These are phyloP conservation scores for Orius insidiosus DNA, from an alignment of 1,140 invertebrate genomes.

Conservation along the genomic window DNA sequence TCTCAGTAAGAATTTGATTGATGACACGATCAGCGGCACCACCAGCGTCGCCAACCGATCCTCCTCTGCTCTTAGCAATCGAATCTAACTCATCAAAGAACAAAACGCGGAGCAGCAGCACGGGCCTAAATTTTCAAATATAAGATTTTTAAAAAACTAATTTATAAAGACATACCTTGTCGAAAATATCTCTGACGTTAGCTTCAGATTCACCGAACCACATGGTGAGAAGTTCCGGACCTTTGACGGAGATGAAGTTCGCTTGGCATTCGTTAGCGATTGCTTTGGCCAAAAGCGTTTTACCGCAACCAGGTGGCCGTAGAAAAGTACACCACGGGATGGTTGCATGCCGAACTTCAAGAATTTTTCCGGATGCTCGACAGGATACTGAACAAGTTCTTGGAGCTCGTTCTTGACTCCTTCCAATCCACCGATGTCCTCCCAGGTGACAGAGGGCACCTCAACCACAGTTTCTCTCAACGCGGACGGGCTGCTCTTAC, in stretches of 20 bases:
- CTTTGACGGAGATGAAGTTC: constrained; percentile 98
- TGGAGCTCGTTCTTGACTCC: constrained; percentile 93
- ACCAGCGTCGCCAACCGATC: constrained; percentile 87
- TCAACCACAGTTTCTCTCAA: constrained; percentile 86
- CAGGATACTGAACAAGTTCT: constrained; percentile 94
- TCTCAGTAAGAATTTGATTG: constrained; percentile 98
- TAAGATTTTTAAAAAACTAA: constrained; percentile 39
- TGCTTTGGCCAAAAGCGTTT: constrained; percentile 74
- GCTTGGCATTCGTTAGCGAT: constrained; percentile 99
- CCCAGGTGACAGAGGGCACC: constrained; percentile 52
- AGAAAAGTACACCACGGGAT: constrained; percentile 92
- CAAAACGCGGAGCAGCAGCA: constrained; percentile 93
- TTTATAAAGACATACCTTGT: constrained; percentile 45
- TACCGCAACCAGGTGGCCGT: constrained; percentile 96
- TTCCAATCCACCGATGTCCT: constrained; percentile 86
- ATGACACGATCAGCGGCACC: constrained; percentile 98
- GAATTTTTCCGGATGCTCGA: constrained; percentile 99
- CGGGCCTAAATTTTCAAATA: constrained; percentile 36
- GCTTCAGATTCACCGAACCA: constrained; percentile 99
- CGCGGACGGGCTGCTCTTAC: constrained; percentile 93
- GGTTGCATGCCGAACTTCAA: constrained; percentile 99
- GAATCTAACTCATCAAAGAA: constrained; percentile 99
- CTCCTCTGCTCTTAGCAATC: constrained; percentile 85
- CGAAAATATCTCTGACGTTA: constrained; percentile 96
- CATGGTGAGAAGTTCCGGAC: constrained; percentile 96